phyloP scores from a whole-genome alignment of 1,140 invertebrate genomes.

The Dinoponera quadriceps region DNA sequence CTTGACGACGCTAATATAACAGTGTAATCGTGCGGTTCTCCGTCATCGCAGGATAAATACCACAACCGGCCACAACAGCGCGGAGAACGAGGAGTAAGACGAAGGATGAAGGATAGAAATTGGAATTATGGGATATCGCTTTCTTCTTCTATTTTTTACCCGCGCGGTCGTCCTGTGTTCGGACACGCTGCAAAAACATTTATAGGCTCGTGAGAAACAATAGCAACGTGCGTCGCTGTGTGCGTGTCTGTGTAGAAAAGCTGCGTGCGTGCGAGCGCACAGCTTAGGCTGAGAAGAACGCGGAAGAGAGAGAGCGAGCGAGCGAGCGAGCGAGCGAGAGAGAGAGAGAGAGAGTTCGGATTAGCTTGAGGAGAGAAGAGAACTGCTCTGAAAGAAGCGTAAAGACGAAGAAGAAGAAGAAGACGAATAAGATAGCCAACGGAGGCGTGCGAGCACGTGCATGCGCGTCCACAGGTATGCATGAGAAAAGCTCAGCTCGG shows the following conservation, averaged over 20 bases:
- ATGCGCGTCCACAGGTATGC: conserved; percentile 49
- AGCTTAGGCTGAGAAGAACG: conserved; percentile 64
- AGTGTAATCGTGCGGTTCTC: too few species aligned
- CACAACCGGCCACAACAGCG: too few species aligned
- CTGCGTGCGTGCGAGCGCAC: conserved; percentile 27
- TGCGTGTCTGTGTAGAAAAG: neutral
- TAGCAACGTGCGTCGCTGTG: too few species aligned
- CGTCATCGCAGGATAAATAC: too few species aligned
- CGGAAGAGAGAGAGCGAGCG: conserved; percentile 63
- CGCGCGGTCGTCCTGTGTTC: too few species aligned
- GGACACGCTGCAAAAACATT: neutral
- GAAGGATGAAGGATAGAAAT: too few species aligned
- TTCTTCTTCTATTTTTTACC: too few species aligned
- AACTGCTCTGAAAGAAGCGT: conserved; percentile 15
- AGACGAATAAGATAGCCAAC: conserved; percentile 14
- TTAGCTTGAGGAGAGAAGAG: conserved; percentile 37
- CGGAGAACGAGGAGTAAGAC: too few species aligned
- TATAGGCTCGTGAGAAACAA: conserved; percentile 11
- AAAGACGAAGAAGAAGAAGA: neutral
- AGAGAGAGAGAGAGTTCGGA: conserved; percentile 49
- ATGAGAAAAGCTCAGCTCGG: conserved; percentile 58
- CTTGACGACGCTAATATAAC: too few species aligned
- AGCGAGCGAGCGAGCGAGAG: conserved; percentile 21
- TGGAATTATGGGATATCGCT: too few species aligned
- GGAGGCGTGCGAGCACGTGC: conserved; percentile 58